These are phyloP conservation scores for Campylomormyrus numenius DNA, from an alignment of 2,113 vertebrate genomes.

Conservation along the genomic window DNA sequence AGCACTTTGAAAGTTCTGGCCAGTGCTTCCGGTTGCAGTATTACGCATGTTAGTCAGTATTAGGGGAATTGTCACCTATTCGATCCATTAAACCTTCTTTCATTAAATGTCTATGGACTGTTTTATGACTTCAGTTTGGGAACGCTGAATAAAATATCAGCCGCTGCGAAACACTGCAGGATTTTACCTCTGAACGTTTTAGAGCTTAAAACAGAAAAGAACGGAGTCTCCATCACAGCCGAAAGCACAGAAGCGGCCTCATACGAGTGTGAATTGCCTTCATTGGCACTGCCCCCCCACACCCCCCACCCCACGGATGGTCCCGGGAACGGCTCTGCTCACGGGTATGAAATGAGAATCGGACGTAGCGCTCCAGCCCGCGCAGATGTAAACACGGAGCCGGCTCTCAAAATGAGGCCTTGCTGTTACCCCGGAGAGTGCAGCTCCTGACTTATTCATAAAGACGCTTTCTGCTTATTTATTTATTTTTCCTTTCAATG, in stretches of 20 bases:
- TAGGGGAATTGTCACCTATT: not conserved
- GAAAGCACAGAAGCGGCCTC: not conserved
- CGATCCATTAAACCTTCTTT: not conserved
- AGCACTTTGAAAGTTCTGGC: not conserved
- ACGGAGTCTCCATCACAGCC: not conserved
- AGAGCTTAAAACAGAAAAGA: not conserved
- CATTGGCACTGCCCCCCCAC: conserved; percentile 5
- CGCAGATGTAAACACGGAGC: not conserved
- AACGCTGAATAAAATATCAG: not conserved
- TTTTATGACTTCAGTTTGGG: not conserved
- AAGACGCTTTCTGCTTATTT: not conserved
- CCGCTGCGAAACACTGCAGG: not conserved
- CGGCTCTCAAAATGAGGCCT: conserved; percentile 13
- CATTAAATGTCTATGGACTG: not conserved
- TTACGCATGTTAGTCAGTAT: not conserved
- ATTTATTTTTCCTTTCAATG: not conserved
- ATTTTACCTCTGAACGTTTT: not conserved
- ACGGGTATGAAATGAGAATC: conserved; percentile 1
- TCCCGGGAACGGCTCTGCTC: not conserved
- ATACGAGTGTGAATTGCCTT: conserved; percentile 2
- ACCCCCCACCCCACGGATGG: not conserved
- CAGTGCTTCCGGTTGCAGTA: not conserved
- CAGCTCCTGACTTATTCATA: conserved; percentile 31
- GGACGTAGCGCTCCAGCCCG: not conserved
- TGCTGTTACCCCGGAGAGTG: not conserved